These are phyloP conservation scores for Gnathonemus echidnorhynchus DNA, from an alignment of 2,113 vertebrate genomes.

Conservation along the genomic window DNA sequence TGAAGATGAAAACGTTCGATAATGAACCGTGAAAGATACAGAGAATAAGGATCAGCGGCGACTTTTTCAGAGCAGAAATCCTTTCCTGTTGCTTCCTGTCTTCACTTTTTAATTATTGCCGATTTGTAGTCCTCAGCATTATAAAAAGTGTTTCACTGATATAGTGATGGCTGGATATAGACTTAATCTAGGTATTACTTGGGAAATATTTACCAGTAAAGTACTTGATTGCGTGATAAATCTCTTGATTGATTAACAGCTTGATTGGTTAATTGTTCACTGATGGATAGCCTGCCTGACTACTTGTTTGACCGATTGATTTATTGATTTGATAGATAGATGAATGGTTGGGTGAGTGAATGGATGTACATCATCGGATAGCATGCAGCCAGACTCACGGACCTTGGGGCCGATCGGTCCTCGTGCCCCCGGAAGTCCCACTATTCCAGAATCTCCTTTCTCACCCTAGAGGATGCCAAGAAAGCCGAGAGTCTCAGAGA, in stretches of 20 bases:
- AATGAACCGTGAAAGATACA: conserved; percentile 21
- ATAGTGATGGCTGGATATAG: neutral
- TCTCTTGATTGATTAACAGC: neutral
- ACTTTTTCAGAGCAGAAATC: neutral
- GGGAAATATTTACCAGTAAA: neutral
- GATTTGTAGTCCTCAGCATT: neutral
- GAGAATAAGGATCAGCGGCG: neutral
- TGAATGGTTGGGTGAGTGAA: neutral
- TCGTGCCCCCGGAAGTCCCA: conserved; percentile 82
- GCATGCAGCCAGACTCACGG: conserved; percentile 39
- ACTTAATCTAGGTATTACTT: neutral
- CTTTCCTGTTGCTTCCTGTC: neutral
- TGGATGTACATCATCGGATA: neutral
- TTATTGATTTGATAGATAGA: neutral
- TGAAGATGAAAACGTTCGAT: neutral
- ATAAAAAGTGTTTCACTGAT: neutral
- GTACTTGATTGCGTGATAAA: neutral
- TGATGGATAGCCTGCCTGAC: neutral
- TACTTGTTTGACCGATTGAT: neutral
- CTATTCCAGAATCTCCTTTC: conserved; percentile 84
- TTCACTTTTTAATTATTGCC: neutral
- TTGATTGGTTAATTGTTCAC: neutral
- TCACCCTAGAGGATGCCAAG: conserved; percentile 67
- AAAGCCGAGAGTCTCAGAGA: neutral
- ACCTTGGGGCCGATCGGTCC: conserved; percentile 88